Conservation (phyloP, 2,797 vertebrate genomes). For the Sebastes diaconus region DNA sequence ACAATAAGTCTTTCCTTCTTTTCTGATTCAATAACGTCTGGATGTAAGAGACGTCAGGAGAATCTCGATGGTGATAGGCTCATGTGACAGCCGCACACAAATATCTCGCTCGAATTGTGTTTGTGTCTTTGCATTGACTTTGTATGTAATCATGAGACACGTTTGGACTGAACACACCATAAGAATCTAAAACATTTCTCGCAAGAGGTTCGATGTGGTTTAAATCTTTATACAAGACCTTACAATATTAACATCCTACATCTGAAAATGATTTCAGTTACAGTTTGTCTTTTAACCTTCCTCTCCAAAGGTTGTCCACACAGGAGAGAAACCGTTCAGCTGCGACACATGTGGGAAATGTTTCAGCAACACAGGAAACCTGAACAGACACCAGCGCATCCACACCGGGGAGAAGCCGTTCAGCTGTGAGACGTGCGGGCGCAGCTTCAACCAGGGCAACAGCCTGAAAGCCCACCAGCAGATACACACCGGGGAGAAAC, state of each 20-base stretch:
- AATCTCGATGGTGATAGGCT: background rate
- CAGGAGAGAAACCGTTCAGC: slow-evolving; percentile 77
- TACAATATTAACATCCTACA: too few relatives aligned
- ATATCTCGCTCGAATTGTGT: background rate
- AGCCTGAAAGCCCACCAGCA: slow-evolving; percentile 83
- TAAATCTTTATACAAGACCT: background rate
- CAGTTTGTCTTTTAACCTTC: background rate
- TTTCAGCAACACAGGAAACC: slow-evolving; percentile 81
- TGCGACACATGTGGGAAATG: slow-evolving; percentile 78
- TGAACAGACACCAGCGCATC: slow-evolving; percentile 80
- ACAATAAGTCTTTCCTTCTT: too few relatives aligned
- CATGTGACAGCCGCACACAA: background rate
- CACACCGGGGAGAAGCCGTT: slow-evolving; percentile 84
- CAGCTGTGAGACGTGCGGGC: slow-evolving; percentile 75
- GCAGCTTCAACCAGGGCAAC: slow-evolving; percentile 84
- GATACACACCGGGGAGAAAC: slow-evolving; percentile 82
- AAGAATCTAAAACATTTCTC: background rate
- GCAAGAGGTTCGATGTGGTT: background rate
- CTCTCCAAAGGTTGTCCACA: slow-evolving; percentile 70
- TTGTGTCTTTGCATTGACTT: background rate
- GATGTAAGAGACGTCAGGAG: background rate
- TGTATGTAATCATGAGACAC: background rate
- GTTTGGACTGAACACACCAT: background rate
- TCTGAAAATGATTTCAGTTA: background rate
- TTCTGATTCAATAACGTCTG: background rate